These are phyloP conservation scores for Amphimallon solstitiale DNA, from an alignment of 2,888 invertebrate species.

Conservation along the genomic window DNA sequence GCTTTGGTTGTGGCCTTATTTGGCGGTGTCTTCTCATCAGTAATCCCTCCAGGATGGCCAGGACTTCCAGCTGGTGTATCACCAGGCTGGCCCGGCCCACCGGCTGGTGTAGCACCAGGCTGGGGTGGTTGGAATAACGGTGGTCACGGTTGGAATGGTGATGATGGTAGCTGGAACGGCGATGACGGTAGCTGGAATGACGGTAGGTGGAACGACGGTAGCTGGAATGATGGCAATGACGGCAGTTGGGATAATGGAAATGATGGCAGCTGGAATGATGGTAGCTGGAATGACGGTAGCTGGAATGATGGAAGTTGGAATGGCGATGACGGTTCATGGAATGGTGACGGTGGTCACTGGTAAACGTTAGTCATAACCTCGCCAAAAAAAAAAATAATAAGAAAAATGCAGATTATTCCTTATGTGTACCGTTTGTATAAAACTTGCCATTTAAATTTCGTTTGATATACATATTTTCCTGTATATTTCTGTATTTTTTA, in stretches of 20 bases:
- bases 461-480: not conserved
- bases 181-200: conserved; percentile 35
- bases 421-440: too few species aligned
- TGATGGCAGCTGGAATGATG: conserved; percentile 28
- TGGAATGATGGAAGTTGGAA: conserved; percentile 34
- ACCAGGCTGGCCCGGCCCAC: conserved; percentile 11
- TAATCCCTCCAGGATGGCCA: conserved; percentile 32
- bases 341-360: conserved; percentile 31
- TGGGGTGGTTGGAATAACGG: conserved; percentile 29
- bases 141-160: conserved; percentile 15
- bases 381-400: not conserved
- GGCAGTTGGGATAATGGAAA: conserved; percentile 17
- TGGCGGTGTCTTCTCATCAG: conserved; percentile 9
- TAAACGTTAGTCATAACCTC: not conserved
- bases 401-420: too few species aligned
- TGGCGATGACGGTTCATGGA: not conserved
- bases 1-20: conserved; percentile 23
- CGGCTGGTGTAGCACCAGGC: conserved; percentile 24
- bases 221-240: conserved; percentile 1
- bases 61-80: conserved; percentile 48
- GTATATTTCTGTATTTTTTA: not conserved
- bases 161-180: conserved; percentile 35
- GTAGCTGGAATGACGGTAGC: conserved; percentile 14
- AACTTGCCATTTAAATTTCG: too few species aligned
- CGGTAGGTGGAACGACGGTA: conserved; percentile 28